A percentile compares a stretch with the other conserved stretches of the same genome.
phyloP scores from a whole-genome alignment of 35 echinoderm and acorn worm species.

The Apostichopus californicus region DNA sequence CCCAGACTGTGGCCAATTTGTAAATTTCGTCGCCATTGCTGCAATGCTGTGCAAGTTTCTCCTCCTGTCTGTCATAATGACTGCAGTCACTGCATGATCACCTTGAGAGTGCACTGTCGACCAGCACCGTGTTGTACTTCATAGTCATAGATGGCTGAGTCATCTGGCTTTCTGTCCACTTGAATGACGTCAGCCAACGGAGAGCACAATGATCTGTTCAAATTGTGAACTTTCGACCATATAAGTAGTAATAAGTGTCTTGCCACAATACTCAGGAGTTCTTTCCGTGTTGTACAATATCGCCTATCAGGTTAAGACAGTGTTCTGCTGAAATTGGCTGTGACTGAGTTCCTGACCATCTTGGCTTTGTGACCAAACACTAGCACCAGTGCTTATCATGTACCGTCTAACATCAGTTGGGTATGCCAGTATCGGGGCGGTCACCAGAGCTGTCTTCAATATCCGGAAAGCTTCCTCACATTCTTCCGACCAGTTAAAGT shows the following conservation, averaged over 20 bases:
- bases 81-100: not conserved
- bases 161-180: slow-evolving; percentile 11
- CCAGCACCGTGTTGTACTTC: not conserved
- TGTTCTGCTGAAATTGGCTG: slow-evolving; percentile 42
- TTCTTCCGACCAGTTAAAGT: slow-evolving; percentile 54
- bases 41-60: too few relatives aligned
- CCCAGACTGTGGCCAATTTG: too few relatives aligned
- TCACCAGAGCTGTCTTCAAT: slow-evolving; percentile 10
- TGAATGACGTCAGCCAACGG: slow-evolving; percentile 47
- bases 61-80: too few relatives aligned
- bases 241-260: slow-evolving; percentile 63
- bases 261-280: slow-evolving; percentile 40
- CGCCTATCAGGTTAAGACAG: slow-evolving; percentile 31
- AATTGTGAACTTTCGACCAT: slow-evolving; percentile 49
- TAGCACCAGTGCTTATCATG: slow-evolving; percentile 71
- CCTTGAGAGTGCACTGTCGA: not conserved
- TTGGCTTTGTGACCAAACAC: not conserved
- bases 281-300: slow-evolving; percentile 54
- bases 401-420: slow-evolving; percentile 7
- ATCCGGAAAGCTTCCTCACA: slow-evolving; percentile 43
- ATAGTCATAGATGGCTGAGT: not conserved
- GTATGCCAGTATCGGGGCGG: slow-evolving; percentile 63
- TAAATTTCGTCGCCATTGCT: too few relatives aligned
- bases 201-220: slow-evolving; percentile 56
- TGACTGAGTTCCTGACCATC: slow-evolving; percentile 58